Evolutionary conservation across 2,113 vertebrate species (phyloP).

Genomic region (Rhinolophus sinicus): DNA sequence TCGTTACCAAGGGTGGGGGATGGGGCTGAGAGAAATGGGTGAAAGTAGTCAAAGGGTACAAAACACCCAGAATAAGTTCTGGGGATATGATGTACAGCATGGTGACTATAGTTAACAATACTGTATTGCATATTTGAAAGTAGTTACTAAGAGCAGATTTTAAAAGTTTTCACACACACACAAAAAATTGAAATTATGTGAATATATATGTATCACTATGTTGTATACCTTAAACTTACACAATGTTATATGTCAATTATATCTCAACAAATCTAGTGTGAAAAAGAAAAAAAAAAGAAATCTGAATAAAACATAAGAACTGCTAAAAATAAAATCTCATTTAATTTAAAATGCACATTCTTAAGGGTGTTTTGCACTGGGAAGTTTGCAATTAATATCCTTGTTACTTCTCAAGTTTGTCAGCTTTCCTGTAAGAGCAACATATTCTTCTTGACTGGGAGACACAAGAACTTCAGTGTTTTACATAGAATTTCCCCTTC

Average conservation of each 20-base stretch:
- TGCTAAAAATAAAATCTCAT: not conserved
- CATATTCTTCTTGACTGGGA: not conserved
- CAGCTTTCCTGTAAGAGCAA: not conserved
- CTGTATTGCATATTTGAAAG: not conserved
- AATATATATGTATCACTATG: not conserved
- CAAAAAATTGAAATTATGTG: too few species aligned
- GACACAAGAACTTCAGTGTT: not conserved
- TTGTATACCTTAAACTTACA: not conserved
- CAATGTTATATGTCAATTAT: not conserved
- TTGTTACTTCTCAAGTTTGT: not conserved
- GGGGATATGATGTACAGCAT: not conserved
- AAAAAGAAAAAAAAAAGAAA: constrained; percentile 15
- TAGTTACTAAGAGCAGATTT: not conserved
- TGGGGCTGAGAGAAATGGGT: not conserved
- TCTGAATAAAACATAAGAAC: not conserved
- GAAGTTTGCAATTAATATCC: constrained; percentile 33
- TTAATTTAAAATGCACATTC: constrained; percentile 48
- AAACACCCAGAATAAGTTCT: not conserved
- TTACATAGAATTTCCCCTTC: not conserved
- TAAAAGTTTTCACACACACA: not conserved
- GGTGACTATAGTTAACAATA: not conserved
- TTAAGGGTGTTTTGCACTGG: not conserved
- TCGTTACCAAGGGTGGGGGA: accelerated
- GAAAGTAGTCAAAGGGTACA: not conserved
- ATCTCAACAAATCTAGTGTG: not conserved